A percentile compares a stretch with the other conserved stretches of the same genome.
These are phyloP conservation scores for Sylvietta virens DNA, from an alignment of 2,113 vertebrate species.

Conservation along the genomic window DNA sequence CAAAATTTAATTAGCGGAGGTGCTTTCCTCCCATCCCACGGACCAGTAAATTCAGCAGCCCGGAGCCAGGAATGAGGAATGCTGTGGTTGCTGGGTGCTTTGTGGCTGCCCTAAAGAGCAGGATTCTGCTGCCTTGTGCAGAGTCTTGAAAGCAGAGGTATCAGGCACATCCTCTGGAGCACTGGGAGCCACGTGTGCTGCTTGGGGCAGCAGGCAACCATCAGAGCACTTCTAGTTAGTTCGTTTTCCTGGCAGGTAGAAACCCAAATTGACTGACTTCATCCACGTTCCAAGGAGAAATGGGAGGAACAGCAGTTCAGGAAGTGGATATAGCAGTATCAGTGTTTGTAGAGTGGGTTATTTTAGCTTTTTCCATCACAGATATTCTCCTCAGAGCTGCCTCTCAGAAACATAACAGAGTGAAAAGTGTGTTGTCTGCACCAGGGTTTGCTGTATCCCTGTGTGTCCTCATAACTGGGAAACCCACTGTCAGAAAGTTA, in stretches of 20 bases:
- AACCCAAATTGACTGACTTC: not conserved
- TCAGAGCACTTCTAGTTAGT: not conserved
- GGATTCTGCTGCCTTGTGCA: not conserved
- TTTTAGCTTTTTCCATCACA: not conserved
- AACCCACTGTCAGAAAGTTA: not conserved
- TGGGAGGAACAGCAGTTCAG: not conserved
- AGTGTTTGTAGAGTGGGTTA: not conserved
- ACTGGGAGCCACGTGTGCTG: not conserved
- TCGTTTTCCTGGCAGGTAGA: not conserved
- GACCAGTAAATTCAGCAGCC: not conserved
- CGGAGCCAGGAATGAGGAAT: not conserved
- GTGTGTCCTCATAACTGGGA: not conserved
- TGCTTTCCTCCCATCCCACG: rapidly evolving
- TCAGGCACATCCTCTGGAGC: not conserved
- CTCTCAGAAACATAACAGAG: not conserved
- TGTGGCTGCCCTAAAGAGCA: not conserved
- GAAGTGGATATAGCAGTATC: not conserved
- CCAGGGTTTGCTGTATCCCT: not conserved
- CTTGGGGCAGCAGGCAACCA: not conserved
- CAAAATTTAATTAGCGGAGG: not conserved
- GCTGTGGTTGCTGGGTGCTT: not conserved
- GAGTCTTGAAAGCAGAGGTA: not conserved
- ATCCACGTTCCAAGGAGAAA: not conserved
- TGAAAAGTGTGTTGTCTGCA: not conserved
- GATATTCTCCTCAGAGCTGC: not conserved